Percentiles rank a stretch among this genome's conserved stretches.
phyloP scores from a whole-genome alignment of 2,113 vertebrate species.

The Isichthys henryi region DNA sequence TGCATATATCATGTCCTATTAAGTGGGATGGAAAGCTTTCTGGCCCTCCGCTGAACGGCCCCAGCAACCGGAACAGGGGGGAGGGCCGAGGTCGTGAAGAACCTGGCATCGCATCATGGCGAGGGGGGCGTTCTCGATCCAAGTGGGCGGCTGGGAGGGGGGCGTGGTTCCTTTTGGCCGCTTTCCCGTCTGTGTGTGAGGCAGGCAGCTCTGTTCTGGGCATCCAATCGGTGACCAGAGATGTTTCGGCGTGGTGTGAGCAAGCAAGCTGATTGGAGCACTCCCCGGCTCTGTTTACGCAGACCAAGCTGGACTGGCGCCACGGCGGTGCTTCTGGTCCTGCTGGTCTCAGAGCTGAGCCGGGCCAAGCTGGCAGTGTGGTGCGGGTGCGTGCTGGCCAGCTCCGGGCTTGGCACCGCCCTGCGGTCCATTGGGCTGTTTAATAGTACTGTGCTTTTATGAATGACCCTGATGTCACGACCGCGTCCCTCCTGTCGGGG shows the following conservation, averaged over 20 bases:
- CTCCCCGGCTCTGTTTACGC: not conserved
- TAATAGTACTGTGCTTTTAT: not conserved
- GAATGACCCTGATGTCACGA: constrained; percentile 7
- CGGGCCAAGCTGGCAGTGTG: not conserved
- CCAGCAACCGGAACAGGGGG: not conserved
- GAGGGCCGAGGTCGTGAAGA: not conserved
- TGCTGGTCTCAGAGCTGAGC: not conserved
- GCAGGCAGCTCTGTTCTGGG: not conserved
- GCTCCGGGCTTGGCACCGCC: not conserved
- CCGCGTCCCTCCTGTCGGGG: not conserved
- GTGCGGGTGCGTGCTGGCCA: not conserved
- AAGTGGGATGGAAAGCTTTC: not conserved
- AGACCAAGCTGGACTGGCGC: not conserved
- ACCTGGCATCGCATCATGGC: not conserved
- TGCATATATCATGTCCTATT: not conserved
- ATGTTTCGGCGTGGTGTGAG: not conserved
- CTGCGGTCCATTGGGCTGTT: not conserved
- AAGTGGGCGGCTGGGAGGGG: not conserved
- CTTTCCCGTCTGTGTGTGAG: not conserved
- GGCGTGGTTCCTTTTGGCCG: not conserved
- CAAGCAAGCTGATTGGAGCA: not conserved
- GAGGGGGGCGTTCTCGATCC: not conserved
- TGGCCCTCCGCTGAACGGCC: not conserved
- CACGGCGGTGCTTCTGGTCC: not conserved
- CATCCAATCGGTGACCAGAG: not conserved